Percentiles rank a stretch among this genome's conserved stretches.
phyloP scores from a whole-genome alignment of 2,113 vertebrate genomes.

The Panthera leo region DNA sequence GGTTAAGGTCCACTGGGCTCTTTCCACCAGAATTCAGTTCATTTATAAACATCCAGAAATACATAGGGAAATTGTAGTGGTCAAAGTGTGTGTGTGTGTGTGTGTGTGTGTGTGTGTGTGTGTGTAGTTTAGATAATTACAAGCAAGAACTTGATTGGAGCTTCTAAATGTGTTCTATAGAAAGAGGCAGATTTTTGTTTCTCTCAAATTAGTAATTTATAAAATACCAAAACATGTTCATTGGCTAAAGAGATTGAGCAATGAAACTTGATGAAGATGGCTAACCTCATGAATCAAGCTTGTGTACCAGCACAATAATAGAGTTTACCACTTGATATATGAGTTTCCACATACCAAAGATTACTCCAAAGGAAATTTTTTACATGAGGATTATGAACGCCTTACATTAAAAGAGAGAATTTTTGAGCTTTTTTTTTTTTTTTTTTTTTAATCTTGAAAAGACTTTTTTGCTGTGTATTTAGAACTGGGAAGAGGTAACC shows the following conservation, averaged over 20 bases:
- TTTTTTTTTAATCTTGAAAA: neutral
- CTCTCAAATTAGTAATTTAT: neutral
- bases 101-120: no score
- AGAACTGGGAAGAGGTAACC: neutral
- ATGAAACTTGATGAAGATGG: conserved; percentile 47
- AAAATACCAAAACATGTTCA: neutral
- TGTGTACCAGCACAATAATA: neutral
- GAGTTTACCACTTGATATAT: neutral
- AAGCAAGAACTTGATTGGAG: conserved; percentile 41
- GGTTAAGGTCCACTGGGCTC: neutral
- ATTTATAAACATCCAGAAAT: conserved; percentile 62
- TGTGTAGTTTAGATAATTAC: neutral
- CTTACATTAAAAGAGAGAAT: neutral
- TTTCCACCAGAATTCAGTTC: neutral
- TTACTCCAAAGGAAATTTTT: neutral
- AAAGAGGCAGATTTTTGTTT: neutral
- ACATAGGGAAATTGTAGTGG: neutral
- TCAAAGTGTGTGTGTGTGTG: neutral
- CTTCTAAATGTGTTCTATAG: neutral
- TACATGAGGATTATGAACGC: neutral
- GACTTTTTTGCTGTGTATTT: neutral
- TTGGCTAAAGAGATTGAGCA: conserved; percentile 40
- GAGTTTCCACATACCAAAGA: neutral
- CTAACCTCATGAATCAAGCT: neutral
- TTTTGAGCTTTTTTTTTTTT: neutral